Percentiles rank a stretch among this genome's conserved stretches.
phyloP scores from a whole-genome alignment of 1,140 invertebrate species.

The Coptotermes formosanus region DNA sequence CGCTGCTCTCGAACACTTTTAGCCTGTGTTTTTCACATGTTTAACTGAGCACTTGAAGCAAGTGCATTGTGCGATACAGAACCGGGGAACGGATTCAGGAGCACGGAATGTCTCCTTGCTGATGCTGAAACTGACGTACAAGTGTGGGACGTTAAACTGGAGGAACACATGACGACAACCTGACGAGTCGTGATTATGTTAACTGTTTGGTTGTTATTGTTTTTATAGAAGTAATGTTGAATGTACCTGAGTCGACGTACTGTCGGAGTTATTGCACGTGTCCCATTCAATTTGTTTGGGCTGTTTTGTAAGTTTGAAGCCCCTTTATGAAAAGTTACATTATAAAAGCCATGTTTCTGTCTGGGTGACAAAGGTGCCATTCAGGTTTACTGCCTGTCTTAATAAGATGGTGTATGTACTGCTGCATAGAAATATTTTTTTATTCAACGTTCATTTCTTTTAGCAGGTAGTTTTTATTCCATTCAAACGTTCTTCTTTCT shows the following conservation, averaged over 20 bases:
- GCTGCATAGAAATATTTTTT: neutral
- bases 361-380: conserved; percentile 13
- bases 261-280: neutral
- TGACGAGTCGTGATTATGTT: neutral
- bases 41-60: too few relatives aligned
- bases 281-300: neutral
- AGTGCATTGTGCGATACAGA: too few relatives aligned
- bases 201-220: neutral
- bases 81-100: too few relatives aligned
- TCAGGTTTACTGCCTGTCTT: neutral
- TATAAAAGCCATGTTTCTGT: neutral
- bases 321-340: neutral
- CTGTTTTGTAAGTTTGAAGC: conserved; percentile 4
- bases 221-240: neutral
- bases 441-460: neutral
- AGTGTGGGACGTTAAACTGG: too few relatives aligned
- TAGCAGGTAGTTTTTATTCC: neutral
- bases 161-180: too few relatives aligned
- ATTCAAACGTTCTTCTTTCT: neutral
- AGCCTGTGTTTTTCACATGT: too few relatives aligned
- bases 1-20: too few relatives aligned
- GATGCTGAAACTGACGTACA: neutral
- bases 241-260: neutral
- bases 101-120: neutral
- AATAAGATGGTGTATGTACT: neutral